Evolutionary conservation across 2,888 invertebrate genomes (phyloP).

Genomic region (Macaria notata): DNA sequence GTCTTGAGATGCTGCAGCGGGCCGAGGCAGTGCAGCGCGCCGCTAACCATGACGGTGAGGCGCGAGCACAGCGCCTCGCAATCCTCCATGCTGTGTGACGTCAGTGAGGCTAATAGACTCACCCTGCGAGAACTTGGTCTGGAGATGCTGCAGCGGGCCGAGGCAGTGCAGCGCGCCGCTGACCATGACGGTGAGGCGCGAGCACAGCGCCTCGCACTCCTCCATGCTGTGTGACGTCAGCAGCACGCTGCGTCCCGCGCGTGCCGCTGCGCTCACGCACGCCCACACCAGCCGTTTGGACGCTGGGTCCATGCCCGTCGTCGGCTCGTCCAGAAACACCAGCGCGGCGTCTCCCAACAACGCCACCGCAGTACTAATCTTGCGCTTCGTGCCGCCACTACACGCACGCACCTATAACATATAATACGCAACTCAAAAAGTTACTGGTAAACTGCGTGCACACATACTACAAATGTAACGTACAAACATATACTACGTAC

Average conservation of each 20-base stretch:
- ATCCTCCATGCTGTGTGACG: constrained; percentile 87
- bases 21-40: constrained; percentile 86
- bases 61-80: constrained; percentile 91
- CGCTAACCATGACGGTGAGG: constrained; percentile 88
- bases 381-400: constrained; percentile 90
- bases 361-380: constrained; percentile 88
- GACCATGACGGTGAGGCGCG: constrained; percentile 90
- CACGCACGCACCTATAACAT: constrained; percentile 72
- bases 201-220: constrained; percentile 92
- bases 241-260: constrained; percentile 87
- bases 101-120: constrained; percentile 45
- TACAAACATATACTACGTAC: no score
- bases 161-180: constrained; percentile 86
- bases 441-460: no score
- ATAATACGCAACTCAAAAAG: no score
- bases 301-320: constrained; percentile 90
- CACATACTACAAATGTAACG: no score
- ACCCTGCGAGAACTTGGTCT: constrained; percentile 83
- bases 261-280: constrained; percentile 81
- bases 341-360: constrained; percentile 86
- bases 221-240: constrained; percentile 86
- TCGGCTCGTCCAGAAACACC: constrained; percentile 86
- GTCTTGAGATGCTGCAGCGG: constrained; percentile 84
- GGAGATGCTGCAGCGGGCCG: constrained; percentile 86
- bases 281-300: constrained; percentile 92